Evolutionary conservation across 2,797 vertebrate species (phyloP).

Genomic region (Galago senegalensis): DNA sequence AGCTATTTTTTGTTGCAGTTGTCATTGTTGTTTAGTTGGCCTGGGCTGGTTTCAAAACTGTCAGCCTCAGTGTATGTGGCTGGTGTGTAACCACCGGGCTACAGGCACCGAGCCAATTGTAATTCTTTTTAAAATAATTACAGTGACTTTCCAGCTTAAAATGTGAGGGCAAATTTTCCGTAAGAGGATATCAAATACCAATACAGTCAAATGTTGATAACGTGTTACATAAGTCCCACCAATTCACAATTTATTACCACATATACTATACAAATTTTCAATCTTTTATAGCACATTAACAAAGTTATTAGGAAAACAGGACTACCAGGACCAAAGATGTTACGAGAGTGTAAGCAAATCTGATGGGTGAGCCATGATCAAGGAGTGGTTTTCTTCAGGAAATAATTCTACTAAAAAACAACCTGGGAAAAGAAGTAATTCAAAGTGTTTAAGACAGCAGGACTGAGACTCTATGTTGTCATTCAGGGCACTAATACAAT

Average conservation of each 20-base stretch:
- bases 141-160: not conserved
- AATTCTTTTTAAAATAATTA: not conserved
- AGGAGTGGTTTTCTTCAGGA: not conserved
- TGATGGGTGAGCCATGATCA: no score
- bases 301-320: not conserved
- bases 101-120: not conserved
- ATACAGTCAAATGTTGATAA: not conserved
- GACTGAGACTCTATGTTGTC: not conserved
- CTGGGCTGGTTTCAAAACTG: no score
- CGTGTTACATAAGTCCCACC: not conserved
- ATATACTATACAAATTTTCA: not conserved
- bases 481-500: not conserved
- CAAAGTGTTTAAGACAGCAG: not conserved
- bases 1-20: no score
- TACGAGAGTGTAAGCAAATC: no score
- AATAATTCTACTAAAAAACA: not conserved
- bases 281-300: not conserved
- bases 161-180: not conserved
- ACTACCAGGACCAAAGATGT: not conserved
- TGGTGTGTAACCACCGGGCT: no score
- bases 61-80: no score
- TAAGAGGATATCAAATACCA: not conserved
- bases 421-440: not conserved
- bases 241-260: no score
- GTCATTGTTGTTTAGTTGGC: no score